Evolutionary conservation across 2,888 invertebrate species (phyloP).

Genomic region (Drosophila monieri): DNA sequence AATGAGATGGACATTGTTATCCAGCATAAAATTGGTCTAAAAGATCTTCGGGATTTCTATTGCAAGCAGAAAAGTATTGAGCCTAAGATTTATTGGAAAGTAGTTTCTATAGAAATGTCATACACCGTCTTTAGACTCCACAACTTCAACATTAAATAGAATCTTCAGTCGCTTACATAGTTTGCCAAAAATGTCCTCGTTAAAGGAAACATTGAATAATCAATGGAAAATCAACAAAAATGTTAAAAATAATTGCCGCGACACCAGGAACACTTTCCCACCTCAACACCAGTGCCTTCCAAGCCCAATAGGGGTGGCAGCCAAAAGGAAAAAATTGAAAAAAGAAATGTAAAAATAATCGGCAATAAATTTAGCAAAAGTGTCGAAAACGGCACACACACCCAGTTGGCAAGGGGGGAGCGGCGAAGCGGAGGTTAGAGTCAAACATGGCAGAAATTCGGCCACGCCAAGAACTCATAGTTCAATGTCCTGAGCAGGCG

Average conservation of each 20-base stretch:
- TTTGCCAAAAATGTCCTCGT: background rate
- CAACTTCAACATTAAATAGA: background rate
- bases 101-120: too few relatives aligned
- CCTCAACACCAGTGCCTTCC: background rate
- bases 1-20: background rate
- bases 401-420: slow-evolving; percentile 27
- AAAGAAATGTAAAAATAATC: slow-evolving; percentile 77
- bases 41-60: too few relatives aligned
- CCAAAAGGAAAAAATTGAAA: slow-evolving; percentile 56
- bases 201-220: slow-evolving; percentile 48
- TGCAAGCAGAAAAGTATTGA: too few relatives aligned
- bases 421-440: slow-evolving; percentile 4
- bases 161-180: background rate
- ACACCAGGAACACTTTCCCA: slow-evolving; percentile 35
- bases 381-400: slow-evolving; percentile 74
- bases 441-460: slow-evolving; percentile 61
- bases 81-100: too few relatives aligned
- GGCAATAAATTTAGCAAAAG: slow-evolving; percentile 78
- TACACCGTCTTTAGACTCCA: too few relatives aligned
- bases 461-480: slow-evolving; percentile 75
- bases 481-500: slow-evolving; percentile 78
- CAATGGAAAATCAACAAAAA: slow-evolving; percentile 75
- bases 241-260: slow-evolving; percentile 71
- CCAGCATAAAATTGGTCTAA: background rate
- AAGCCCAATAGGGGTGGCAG: slow-evolving; percentile 8